Percentiles rank a stretch among this genome's conserved stretches.
Evolutionary conservation across 1,140 invertebrate genomes (phyloP).

Genomic region (Archivesica marissinica): DNA sequence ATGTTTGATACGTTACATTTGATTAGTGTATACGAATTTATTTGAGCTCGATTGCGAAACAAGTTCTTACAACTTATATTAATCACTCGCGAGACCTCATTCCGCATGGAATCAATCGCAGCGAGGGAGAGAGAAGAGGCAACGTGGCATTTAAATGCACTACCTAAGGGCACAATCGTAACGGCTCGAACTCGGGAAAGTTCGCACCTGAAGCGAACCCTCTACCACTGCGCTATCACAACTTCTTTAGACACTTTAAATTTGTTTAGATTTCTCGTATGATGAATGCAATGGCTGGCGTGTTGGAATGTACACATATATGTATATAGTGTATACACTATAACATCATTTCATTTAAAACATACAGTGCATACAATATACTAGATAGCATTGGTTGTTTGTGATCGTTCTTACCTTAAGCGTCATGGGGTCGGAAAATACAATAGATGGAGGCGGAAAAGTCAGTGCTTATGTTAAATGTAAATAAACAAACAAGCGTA

Average conservation of each 20-base stretch:
- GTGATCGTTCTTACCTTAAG: neutral
- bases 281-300: neutral
- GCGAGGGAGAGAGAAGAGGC: no score
- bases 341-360: no score
- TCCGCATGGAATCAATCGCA: no score
- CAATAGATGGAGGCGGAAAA: neutral
- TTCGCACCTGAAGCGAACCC: no score
- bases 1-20: no score
- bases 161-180: no score
- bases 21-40: no score
- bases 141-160: no score
- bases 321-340: neutral
- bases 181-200: no score
- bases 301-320: neutral
- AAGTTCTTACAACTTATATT: no score
- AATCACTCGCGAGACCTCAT: no score
- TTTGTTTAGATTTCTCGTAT: neutral
- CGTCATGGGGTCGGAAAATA: neutral
- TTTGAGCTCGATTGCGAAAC: no score
- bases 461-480: neutral
- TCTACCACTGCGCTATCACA: neutral
- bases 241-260: neutral
- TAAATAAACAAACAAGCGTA: constrained; percentile 17
- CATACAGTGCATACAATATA: neutral
- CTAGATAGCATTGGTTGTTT: neutral